Evolutionary conservation across 2,113 vertebrate species (phyloP).

Genomic region (Arenaria interpres): DNA sequence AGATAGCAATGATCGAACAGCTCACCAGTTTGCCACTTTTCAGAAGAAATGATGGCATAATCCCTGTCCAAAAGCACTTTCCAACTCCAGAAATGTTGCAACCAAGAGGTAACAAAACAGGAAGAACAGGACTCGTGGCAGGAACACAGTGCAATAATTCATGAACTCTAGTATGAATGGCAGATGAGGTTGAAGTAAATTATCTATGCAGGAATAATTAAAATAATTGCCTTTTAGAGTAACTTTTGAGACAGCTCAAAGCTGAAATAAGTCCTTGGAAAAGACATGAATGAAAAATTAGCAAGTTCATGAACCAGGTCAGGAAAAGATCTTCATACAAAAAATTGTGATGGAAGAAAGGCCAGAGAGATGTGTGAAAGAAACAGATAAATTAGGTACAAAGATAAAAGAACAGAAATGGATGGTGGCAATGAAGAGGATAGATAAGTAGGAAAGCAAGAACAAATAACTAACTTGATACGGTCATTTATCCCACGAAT

Average conservation of each 20-base stretch:
- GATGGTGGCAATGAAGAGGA: background rate
- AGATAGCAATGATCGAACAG: background rate
- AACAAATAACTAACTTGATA: background rate
- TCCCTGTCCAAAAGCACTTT: background rate
- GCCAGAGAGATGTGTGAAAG: background rate
- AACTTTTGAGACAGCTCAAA: background rate
- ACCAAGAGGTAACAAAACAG: background rate
- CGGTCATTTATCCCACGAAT: background rate
- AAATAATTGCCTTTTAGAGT: background rate
- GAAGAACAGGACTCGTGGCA: background rate
- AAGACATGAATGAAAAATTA: background rate
- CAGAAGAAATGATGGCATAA: background rate
- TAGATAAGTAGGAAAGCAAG: background rate
- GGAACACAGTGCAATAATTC: background rate
- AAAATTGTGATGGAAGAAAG: background rate
- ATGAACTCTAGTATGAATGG: background rate
- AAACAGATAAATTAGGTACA: background rate
- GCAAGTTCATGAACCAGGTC: background rate
- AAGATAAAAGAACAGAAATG: background rate
- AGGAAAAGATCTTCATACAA: background rate
- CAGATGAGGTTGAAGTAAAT: background rate
- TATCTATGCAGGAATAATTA: background rate
- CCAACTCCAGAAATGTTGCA: background rate
- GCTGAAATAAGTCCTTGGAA: background rate
- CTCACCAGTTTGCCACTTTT: background rate